phyloP scores from a whole-genome alignment of 2,888 invertebrate species.

The Nomada hirtipes region DNA sequence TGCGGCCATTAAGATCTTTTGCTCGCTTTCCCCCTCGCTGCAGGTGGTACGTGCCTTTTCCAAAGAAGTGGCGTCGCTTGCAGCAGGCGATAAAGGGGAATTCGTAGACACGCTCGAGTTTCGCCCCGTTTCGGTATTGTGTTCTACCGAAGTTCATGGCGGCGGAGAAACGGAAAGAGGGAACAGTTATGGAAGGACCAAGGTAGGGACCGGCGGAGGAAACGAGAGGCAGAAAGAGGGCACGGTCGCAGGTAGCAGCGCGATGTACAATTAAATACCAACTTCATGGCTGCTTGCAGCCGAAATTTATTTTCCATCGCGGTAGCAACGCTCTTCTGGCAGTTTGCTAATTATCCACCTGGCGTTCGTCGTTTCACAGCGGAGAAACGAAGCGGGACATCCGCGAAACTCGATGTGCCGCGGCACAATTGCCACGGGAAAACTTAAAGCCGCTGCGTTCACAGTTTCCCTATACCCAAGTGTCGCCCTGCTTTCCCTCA shows the following conservation, averaged over 20 bases:
- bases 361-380: constrained; percentile 43
- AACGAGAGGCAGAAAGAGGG: not conserved
- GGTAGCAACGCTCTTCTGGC: constrained; percentile 45
- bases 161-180: constrained; percentile 4
- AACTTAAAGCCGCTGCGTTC: constrained; percentile 71
- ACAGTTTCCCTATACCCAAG: constrained; percentile 61
- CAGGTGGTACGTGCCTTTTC: constrained; percentile 72
- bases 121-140: constrained; percentile 35
- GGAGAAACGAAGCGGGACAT: constrained; percentile 58
- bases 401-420: constrained; percentile 39
- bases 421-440: constrained; percentile 50
- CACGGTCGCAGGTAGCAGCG: constrained; percentile 15
- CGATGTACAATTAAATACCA: constrained; percentile 77
- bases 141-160: constrained; percentile 39
- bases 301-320: constrained; percentile 77
- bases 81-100: constrained; percentile 43
- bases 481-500: not conserved
- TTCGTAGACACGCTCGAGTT: constrained; percentile 52
- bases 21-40: constrained; percentile 15
- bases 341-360: constrained; percentile 78
- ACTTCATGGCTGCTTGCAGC: constrained; percentile 77
- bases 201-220: not conserved
- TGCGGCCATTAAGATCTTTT: constrained; percentile 29
- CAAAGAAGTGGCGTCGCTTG: constrained; percentile 66
- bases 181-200: not conserved